Percentiles rank a stretch among this genome's conserved stretches.
Evolutionary conservation across 2,113 vertebrate genomes (phyloP).

Genomic region (Micromys minutus): DNA sequence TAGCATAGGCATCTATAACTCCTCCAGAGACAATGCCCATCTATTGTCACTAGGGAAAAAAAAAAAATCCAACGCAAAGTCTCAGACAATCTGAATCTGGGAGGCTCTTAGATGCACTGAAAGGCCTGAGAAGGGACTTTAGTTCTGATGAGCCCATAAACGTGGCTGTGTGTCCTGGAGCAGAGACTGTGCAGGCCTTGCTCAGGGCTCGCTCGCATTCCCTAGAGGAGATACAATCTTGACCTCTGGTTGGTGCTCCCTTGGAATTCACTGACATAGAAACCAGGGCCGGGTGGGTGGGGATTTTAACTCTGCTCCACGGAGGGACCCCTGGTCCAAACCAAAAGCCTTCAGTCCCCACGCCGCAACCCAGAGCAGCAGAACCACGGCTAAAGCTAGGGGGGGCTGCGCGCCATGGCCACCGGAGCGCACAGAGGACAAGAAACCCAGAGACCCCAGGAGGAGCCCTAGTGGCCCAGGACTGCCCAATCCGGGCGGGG

Average conservation of each 20-base stretch:
- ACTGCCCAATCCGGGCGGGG: neutral
- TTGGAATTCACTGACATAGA: accelerated
- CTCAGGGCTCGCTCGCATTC: neutral
- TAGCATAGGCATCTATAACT: conserved; percentile 49
- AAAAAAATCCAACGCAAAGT: neutral
- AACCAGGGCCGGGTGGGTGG: neutral
- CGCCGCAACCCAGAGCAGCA: neutral
- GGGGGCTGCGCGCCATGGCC: neutral
- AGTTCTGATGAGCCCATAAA: neutral
- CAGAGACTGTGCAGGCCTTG: neutral
- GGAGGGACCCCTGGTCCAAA: neutral
- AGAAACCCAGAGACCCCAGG: neutral
- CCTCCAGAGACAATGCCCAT: conserved; percentile 41
- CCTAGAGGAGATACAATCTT: neutral
- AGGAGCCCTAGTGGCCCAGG: neutral
- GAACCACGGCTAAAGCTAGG: neutral
- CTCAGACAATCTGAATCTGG: neutral
- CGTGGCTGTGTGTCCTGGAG: neutral
- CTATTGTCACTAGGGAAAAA: neutral
- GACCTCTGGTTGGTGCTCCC: neutral
- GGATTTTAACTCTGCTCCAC: neutral
- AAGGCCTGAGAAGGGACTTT: conserved; percentile 64
- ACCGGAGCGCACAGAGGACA: neutral
- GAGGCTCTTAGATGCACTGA: neutral
- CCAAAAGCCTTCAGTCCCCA: neutral